phyloP scores from a whole-genome alignment of 2,888 invertebrate genomes.

The Leptinotarsa rubiginosa region DNA sequence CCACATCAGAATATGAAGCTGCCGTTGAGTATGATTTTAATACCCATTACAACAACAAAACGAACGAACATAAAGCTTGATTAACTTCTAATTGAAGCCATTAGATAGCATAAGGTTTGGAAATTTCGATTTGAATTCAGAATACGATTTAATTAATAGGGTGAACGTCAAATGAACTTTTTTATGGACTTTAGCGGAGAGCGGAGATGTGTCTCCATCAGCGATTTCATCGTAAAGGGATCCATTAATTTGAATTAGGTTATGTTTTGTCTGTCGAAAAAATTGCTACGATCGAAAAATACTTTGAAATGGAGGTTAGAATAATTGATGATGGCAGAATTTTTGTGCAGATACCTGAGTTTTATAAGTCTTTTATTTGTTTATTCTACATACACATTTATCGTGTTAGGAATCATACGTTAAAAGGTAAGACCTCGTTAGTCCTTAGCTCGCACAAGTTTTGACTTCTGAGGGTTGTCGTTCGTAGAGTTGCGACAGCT shows the following conservation, averaged over 20 bases:
- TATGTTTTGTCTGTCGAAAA: not conserved
- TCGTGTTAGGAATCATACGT: too few relatives aligned
- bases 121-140: constrained; percentile 11
- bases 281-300: not conserved
- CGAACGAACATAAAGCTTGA: constrained; percentile 14
- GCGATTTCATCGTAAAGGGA: not conserved
- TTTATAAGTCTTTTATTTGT: not conserved
- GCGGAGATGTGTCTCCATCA: constrained; percentile 11
- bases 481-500: too few relatives aligned
- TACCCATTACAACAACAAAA: not conserved
- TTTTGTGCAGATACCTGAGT: not conserved
- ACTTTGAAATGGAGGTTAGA: constrained; percentile 20
- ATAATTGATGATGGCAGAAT: not conserved
- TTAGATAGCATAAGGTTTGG: constrained; percentile 1
- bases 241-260: not conserved
- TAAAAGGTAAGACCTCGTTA: too few relatives aligned
- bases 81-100: constrained; percentile 19
- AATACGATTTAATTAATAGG: constrained; percentile 21
- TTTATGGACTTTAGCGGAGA: constrained; percentile 7
- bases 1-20: not conserved
- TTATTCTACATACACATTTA: too few relatives aligned
- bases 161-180: constrained; percentile 22
- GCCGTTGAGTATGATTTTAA: not conserved
- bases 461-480: too few relatives aligned
- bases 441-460: too few relatives aligned